A percentile compares a stretch with the other conserved stretches of the same genome.
These are phyloP conservation scores for Sebastes melanostomus DNA, from an alignment of 2,797 vertebrate genomes.

Conservation along the genomic window DNA sequence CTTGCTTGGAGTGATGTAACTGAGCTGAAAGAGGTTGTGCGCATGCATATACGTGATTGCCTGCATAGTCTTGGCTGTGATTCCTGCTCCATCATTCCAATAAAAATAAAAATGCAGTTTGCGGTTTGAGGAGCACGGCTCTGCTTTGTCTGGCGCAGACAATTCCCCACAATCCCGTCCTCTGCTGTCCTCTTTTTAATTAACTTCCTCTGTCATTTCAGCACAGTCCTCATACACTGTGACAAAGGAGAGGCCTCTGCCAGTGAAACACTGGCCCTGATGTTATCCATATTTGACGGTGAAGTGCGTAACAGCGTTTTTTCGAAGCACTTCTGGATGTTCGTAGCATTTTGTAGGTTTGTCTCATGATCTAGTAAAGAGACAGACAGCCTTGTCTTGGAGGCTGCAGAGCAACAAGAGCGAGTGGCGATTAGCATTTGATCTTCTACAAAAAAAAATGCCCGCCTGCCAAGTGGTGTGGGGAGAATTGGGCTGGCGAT, in stretches of 20 bases:
- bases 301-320: slow-evolving; percentile 26
- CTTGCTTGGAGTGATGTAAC: slow-evolving; percentile 62
- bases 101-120: slow-evolving; percentile 43
- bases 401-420: slow-evolving; percentile 51
- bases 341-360: not conserved
- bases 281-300: slow-evolving; percentile 20
- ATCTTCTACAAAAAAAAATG: slow-evolving; percentile 38
- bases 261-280: slow-evolving; percentile 20
- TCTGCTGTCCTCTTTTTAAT: slow-evolving; percentile 44
- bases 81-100: slow-evolving; percentile 34
- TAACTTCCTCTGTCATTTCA: slow-evolving; percentile 35
- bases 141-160: slow-evolving; percentile 36
- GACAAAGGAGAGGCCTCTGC: slow-evolving; percentile 39
- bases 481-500: slow-evolving; percentile 66
- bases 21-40: slow-evolving; percentile 40
- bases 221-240: slow-evolving; percentile 16
- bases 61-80: slow-evolving; percentile 8
- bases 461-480: slow-evolving; percentile 63
- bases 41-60: slow-evolving; percentile 23
- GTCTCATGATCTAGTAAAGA: slow-evolving; percentile 21
- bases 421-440: slow-evolving; percentile 61
- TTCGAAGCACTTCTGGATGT: slow-evolving; percentile 45
- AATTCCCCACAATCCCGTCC: slow-evolving; percentile 34
- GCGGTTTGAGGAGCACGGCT: slow-evolving; percentile 23
- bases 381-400: slow-evolving; percentile 31